Base-by-base conservation (phyloP, 2,113 vertebrate genomes). In the Manacus vitellinus region DNA sequence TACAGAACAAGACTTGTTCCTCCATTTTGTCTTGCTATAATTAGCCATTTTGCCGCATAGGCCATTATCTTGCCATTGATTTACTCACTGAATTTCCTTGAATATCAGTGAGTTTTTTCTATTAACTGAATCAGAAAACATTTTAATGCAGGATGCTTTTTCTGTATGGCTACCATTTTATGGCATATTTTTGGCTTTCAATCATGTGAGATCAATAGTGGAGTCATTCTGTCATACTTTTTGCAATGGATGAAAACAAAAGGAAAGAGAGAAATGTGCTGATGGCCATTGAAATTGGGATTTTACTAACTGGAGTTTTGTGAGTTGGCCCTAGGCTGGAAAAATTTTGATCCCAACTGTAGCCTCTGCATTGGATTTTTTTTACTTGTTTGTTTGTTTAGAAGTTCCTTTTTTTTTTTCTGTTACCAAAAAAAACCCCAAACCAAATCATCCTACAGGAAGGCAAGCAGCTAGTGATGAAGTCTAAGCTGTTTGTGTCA, bases 21-120 rank as follows among this genome's bases (percentile, higher is more conserved):
- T 94, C 94, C 94, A 91, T 95, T 95, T 97, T 96, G 82, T 92
- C 79, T 75, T 16, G 0, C 14, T 86, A 52, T 51, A 81, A 88
- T 92, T 88, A 93, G 25, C 55, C 11, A 0, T 67, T 63, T 80
- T 83, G 14, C 35, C 0, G 1, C 55, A 83, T 8, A 55, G 68
- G n/a, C 63, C 1, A 0, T 63, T 76, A 31, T 39, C 39, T 92
- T 73, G 43, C 18, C 85, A 47, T 62, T 77, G 31, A 77, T 59
- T 83, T 63, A 44, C 31, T 72, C 44, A 23, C 30, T 37, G 59
- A 63, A 74, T 74, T 92, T 88, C 41, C 46, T 39, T 82, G 71
- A 84, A 88, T 80, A 88, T 19, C 43, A 39, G 37, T n/a, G 37
- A 56, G 9, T 56, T 78, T 86, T 30, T 24, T 63, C 25, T 46